Evolutionary conservation across 2,888 invertebrate species (phyloP).

Genomic region (Mylabris sibirica): DNA sequence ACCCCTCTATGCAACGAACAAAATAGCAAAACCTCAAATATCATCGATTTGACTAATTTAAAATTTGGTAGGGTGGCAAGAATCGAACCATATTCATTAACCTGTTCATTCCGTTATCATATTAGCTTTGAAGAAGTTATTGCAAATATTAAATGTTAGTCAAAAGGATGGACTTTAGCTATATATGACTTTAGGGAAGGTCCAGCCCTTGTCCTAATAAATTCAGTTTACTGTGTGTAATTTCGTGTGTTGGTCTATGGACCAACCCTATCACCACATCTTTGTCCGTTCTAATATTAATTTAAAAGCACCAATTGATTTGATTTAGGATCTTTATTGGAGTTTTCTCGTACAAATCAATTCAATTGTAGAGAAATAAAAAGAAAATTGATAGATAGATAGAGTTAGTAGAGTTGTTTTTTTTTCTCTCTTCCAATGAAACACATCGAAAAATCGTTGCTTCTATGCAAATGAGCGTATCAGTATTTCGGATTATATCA

Average conservation of each 20-base stretch:
- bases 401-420: not conserved
- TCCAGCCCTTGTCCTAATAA: slow-evolving; percentile 33
- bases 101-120: slow-evolving; percentile 33
- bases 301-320: slow-evolving; percentile 23
- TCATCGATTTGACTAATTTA: too few relatives aligned
- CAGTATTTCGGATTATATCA: not conserved
- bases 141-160: slow-evolving; percentile 32
- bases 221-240: slow-evolving; percentile 30
- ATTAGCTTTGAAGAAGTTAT: slow-evolving; percentile 26
- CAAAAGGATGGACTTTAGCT: slow-evolving; percentile 22
- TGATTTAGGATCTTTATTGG: slow-evolving; percentile 27
- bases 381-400: not conserved
- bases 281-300: not conserved
- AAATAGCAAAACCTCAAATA: too few relatives aligned
- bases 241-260: slow-evolving; percentile 23
- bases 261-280: slow-evolving; percentile 16
- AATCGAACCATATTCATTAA: slow-evolving; percentile 29
- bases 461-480: not conserved
- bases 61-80: not conserved
- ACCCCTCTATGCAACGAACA: too few relatives aligned
- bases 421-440: not conserved
- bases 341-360: slow-evolving; percentile 21
- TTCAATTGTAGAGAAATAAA: not conserved
- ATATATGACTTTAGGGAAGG: slow-evolving; percentile 23
- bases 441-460: not conserved